These are phyloP conservation scores for Rambutsinella grinnellia DNA, from an alignment of 2,888 invertebrate species.

Conservation along the genomic window DNA sequence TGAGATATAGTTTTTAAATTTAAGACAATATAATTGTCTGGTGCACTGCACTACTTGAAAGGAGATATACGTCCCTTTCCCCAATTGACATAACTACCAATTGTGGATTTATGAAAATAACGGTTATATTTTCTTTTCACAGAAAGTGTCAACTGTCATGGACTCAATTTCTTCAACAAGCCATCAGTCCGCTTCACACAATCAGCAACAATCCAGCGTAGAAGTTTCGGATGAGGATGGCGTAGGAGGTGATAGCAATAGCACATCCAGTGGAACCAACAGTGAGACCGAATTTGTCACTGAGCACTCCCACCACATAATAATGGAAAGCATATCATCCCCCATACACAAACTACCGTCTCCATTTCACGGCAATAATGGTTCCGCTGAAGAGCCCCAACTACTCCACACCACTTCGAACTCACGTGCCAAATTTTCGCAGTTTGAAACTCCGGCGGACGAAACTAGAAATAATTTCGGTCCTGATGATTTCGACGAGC, in stretches of 20 bases:
- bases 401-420: slow-evolving; percentile 20
- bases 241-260: slow-evolving; percentile 33
- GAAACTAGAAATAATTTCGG: slow-evolving; percentile 50
- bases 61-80: too few relatives aligned
- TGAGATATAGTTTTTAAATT: too few relatives aligned
- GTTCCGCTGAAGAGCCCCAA: slow-evolving; percentile 19
- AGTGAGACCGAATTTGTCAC: slow-evolving; percentile 22
- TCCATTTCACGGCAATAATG: slow-evolving; percentile 24
- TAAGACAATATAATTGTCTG: too few relatives aligned
- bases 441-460: slow-evolving; percentile 56
- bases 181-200: background rate
- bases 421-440: slow-evolving; percentile 50
- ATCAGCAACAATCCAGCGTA: background rate
- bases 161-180: slow-evolving; percentile 11
- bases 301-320: slow-evolving; percentile 10
- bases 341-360: slow-evolving; percentile 20
- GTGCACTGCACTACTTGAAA: too few relatives aligned
- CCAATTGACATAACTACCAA: too few relatives aligned
- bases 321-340: slow-evolving; percentile 29
- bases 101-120: background rate
- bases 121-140: background rate
- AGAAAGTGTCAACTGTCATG: slow-evolving; percentile 38
- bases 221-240: slow-evolving; percentile 24
- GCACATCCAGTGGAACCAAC: slow-evolving; percentile 16
- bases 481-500: slow-evolving; percentile 54